Conservation (phyloP, 2,888 invertebrate genomes). For the Stenichneumon culpator region DNA sequence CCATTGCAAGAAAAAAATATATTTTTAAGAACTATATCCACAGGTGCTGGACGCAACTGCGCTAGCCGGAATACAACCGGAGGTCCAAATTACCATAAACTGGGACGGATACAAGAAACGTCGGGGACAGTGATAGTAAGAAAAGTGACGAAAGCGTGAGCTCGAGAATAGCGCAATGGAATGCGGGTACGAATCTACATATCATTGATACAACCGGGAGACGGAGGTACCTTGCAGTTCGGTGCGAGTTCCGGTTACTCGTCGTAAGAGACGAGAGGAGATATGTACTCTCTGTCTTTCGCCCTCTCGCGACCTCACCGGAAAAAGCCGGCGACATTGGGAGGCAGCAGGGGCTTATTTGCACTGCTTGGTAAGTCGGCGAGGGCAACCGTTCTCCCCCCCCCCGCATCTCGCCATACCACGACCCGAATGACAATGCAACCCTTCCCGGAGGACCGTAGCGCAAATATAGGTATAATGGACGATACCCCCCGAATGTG, state of each 20-base stretch:
- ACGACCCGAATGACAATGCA: slow-evolving; percentile 65
- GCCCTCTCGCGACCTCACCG: slow-evolving; percentile 34
- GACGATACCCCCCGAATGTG: slow-evolving; percentile 15
- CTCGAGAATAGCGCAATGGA: slow-evolving; percentile 13
- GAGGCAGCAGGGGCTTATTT: slow-evolving; percentile 54
- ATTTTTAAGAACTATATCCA: background rate
- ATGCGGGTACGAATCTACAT: slow-evolving; percentile 37
- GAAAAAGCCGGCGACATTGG: slow-evolving; percentile 45
- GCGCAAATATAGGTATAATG: slow-evolving; percentile 14
- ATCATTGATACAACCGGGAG: slow-evolving; percentile 44
- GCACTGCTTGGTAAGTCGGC: slow-evolving; percentile 62
- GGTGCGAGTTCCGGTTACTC: slow-evolving; percentile 52
- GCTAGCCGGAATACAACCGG: background rate
- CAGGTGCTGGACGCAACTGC: background rate
- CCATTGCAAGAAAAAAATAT: background rate
- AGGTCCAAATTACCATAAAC: background rate
- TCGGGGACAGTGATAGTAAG: background rate
- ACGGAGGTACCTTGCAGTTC: slow-evolving; percentile 1
- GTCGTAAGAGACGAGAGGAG: slow-evolving; percentile 19
- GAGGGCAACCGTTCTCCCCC: slow-evolving; percentile 16
- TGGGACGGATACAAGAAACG: background rate
- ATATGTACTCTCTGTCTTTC: background rate
- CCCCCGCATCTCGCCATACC: slow-evolving; percentile 27
- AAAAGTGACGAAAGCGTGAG: slow-evolving; percentile 15
- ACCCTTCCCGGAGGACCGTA: slow-evolving; percentile 40